Evolutionary conservation across 2,113 vertebrate species (phyloP).

Genomic region (Protobothrops mucrosquamatus): DNA sequence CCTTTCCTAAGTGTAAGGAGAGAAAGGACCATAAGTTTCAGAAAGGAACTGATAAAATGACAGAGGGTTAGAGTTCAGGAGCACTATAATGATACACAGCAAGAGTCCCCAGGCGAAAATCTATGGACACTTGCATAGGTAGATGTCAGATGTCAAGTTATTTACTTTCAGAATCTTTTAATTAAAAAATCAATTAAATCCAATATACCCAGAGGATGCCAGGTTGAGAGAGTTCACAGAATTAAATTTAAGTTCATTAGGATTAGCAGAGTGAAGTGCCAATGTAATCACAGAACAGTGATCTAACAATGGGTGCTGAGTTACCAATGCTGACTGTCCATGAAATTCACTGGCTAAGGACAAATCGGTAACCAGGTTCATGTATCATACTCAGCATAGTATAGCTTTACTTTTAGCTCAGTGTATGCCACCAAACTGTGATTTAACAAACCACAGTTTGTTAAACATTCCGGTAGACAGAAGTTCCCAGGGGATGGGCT

Average conservation of each 20-base stretch:
- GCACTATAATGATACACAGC: background rate
- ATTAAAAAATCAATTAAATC: background rate
- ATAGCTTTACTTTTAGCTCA: background rate
- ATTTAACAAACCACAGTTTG: background rate
- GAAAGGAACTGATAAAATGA: background rate
- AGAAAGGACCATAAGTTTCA: background rate
- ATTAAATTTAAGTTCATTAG: background rate
- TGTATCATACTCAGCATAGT: background rate
- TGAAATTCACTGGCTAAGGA: background rate
- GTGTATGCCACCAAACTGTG: background rate
- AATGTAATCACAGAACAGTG: background rate
- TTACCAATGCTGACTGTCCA: background rate
- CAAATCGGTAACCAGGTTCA: background rate
- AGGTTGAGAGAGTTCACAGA: background rate
- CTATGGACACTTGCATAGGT: background rate
- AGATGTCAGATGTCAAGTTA: background rate
- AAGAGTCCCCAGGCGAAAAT: background rate
- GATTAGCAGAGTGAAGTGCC: background rate
- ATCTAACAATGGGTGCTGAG: background rate
- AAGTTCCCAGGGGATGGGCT: background rate
- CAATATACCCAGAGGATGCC: background rate
- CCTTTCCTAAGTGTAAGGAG: background rate
- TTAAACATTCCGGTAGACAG: background rate
- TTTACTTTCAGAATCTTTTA: background rate
- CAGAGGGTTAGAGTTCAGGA: background rate